Percentiles rank a stretch among this genome's conserved stretches.
These are phyloP conservation scores for Conistra vaccinii DNA, from an alignment of 2,888 invertebrate species.

Conservation along the genomic window DNA sequence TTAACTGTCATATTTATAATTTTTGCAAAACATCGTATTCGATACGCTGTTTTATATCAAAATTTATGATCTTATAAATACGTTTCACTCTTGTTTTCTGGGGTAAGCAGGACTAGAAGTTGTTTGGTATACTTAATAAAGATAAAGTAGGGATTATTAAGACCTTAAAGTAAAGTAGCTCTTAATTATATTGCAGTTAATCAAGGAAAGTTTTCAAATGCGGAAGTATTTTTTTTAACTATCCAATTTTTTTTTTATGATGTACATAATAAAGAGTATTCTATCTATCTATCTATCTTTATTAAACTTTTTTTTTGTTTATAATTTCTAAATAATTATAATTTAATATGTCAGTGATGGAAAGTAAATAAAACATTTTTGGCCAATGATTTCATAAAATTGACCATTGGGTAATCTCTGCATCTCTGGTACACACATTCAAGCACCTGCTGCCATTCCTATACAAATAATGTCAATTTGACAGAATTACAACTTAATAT, in stretches of 20 bases:
- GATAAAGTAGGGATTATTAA: not conserved
- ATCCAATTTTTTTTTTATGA: no score
- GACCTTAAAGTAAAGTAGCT: not conserved
- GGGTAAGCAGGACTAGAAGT: constrained; percentile 8
- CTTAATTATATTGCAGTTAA: constrained; percentile 16
- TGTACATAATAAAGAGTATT: no score
- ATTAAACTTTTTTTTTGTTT: no score
- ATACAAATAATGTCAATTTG: not conserved
- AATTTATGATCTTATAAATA: constrained; percentile 51
- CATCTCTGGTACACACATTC: not conserved
- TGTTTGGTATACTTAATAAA: not conserved
- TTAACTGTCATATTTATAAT: constrained; percentile 51
- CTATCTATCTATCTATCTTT: no score
- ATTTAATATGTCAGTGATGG: no score
- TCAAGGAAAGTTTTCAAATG: not conserved
- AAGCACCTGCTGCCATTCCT: not conserved
- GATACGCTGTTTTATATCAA: constrained; percentile 39
- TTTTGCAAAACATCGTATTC: constrained; percentile 51
- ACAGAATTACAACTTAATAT: no score
- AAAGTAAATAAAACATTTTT: not conserved
- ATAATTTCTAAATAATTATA: no score
- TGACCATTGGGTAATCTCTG: not conserved
- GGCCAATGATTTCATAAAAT: not conserved
- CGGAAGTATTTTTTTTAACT: not conserved
- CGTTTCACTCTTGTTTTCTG: constrained; percentile 36